A percentile compares a stretch with the other conserved stretches of the same genome.
Evolutionary conservation across 2,888 invertebrate species (phyloP).

Genomic region (Opisthograptis luteolata): DNA sequence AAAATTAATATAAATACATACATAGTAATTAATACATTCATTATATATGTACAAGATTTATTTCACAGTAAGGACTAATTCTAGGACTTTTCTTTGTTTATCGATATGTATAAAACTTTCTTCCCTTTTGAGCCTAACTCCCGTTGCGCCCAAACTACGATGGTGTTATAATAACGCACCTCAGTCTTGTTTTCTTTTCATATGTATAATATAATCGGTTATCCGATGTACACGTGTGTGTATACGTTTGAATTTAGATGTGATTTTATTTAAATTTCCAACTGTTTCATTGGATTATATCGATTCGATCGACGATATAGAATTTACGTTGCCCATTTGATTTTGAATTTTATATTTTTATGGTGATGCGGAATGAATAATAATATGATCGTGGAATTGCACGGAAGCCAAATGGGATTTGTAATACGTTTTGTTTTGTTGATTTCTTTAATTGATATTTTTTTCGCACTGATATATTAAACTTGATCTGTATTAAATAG

Average conservation of each 20-base stretch:
- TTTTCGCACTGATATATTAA: too few relatives aligned
- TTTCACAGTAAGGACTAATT: too few relatives aligned
- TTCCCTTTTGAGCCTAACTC: constrained; percentile 20
- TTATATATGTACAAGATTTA: too few relatives aligned
- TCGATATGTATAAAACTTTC: neutral
- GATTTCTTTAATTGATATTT: too few relatives aligned
- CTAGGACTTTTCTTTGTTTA: neutral
- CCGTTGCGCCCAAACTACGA: constrained; percentile 33
- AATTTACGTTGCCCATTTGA: constrained; percentile 35
- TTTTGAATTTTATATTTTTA: constrained; percentile 16
- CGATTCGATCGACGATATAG: constrained; percentile 39
- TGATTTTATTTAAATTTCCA: constrained; percentile 51
- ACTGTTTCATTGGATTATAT: constrained; percentile 41
- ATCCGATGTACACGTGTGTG: constrained; percentile 39
- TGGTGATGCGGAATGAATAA: constrained; percentile 9
- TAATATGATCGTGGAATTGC: neutral
- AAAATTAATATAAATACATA: too few relatives aligned
- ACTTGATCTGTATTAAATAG: too few relatives aligned
- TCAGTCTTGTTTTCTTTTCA: constrained; percentile 29
- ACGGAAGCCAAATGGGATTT: constrained; percentile 6
- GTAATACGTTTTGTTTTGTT: too few relatives aligned
- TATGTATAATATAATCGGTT: constrained; percentile 32
- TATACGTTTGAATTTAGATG: constrained; percentile 49
- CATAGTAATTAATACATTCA: too few relatives aligned
- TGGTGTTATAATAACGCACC: constrained; percentile 26